These are phyloP conservation scores for Ichneumon xanthorius DNA, from an alignment of 2,888 invertebrate genomes.

Conservation along the genomic window DNA sequence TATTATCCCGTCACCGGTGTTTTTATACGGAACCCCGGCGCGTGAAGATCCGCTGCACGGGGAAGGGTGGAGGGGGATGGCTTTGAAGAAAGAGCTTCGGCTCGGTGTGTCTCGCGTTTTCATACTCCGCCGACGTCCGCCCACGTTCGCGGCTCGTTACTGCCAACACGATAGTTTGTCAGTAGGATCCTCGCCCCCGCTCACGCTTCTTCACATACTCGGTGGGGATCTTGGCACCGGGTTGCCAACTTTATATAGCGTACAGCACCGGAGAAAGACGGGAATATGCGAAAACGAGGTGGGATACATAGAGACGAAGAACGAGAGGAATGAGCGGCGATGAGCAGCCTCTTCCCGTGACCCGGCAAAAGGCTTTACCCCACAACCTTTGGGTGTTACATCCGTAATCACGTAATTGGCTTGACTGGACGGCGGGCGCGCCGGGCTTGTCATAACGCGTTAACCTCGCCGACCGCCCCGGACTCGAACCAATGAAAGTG, in stretches of 20 bases:
- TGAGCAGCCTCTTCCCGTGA: constrained; percentile 59
- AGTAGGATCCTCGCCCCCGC: constrained; percentile 46
- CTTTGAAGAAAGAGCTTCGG: not conserved
- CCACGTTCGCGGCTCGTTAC: constrained; percentile 77
- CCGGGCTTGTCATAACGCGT: constrained; percentile 77
- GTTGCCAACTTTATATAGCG: not conserved
- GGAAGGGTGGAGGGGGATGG: not conserved
- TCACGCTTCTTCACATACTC: constrained; percentile 50
- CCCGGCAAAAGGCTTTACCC: constrained; percentile 70
- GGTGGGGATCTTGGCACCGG: not conserved
- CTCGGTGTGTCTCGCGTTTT: constrained; percentile 57
- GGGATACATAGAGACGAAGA: constrained; percentile 35
- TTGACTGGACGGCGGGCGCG: constrained; percentile 71
- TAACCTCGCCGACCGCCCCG: constrained; percentile 69
- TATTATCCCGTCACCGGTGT: constrained; percentile 80
- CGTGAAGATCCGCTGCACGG: constrained; percentile 51
- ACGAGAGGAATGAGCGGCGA: constrained; percentile 52
- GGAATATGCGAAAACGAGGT: constrained; percentile 21
- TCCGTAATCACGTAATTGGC: constrained; percentile 81
- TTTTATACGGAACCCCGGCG: constrained; percentile 65
- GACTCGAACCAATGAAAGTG: constrained; percentile 58
- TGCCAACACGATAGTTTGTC: constrained; percentile 69
- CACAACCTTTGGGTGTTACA: constrained; percentile 78
- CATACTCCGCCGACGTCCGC: constrained; percentile 72
- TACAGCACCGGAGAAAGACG: constrained; percentile 20